phyloP scores from a whole-genome alignment of 2,888 invertebrate genomes.

The Eupeodes latifasciatus region DNA sequence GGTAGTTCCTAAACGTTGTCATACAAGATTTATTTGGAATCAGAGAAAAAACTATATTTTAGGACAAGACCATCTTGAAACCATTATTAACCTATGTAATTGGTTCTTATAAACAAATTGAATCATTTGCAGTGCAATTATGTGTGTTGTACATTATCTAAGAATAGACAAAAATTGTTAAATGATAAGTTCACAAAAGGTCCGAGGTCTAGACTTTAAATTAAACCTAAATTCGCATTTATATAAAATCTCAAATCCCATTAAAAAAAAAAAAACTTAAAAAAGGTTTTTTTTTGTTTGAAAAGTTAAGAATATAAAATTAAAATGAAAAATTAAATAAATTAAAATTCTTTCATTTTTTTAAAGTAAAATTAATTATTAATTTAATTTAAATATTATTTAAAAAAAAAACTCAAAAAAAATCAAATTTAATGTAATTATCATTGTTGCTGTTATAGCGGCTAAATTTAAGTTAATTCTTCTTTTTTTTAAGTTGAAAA shows the following conservation, averaged over 20 bases:
- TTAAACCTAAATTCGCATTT: neutral
- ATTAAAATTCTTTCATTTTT: neutral
- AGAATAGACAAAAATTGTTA: neutral
- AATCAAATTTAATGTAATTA: conserved; percentile 8
- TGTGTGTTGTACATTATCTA: neutral
- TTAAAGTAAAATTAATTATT: neutral
- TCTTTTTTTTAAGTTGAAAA: neutral
- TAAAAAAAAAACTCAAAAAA: conserved; percentile 15
- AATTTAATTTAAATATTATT: neutral
- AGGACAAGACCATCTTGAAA: too few species aligned
- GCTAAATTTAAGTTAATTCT: neutral
- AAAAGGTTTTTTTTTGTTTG: neutral
- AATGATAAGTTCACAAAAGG: neutral
- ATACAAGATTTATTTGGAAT: too few species aligned
- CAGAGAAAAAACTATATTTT: too few species aligned
- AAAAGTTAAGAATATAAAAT: neutral
- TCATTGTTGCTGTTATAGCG: conserved; percentile 33
- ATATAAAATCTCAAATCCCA: neutral
- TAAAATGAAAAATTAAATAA: neutral
- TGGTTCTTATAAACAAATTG: too few species aligned
- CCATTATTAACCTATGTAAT: too few species aligned
- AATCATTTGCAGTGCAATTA: too few species aligned
- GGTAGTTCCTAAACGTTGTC: too few species aligned
- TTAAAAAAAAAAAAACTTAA: conserved; percentile 15
- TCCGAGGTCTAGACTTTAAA: neutral